Conservation (phyloP, 2,888 invertebrate genomes). For the Hoplodrina ambigua region DNA sequence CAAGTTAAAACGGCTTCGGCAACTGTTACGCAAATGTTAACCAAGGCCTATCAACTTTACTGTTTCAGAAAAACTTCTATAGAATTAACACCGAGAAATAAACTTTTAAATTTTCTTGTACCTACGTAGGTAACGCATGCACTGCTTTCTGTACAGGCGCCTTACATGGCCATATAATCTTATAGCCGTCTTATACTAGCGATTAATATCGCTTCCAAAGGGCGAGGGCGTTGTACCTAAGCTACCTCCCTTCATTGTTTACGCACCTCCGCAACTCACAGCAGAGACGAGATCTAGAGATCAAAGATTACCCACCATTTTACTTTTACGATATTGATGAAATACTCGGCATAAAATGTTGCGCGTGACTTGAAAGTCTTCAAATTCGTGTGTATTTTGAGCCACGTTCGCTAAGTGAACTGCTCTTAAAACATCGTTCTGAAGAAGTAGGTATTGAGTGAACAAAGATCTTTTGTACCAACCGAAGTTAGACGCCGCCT, state of each 20-base stretch:
- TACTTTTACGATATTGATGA: slow-evolving; percentile 81
- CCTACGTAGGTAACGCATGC: not conserved
- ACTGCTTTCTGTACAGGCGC: not conserved
- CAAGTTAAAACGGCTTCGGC: not conserved
- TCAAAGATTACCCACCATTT: slow-evolving; percentile 77
- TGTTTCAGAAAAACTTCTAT: not conserved
- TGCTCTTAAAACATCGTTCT: slow-evolving; percentile 38
- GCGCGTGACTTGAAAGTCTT: slow-evolving; percentile 66
- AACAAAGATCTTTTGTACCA: slow-evolving; percentile 42
- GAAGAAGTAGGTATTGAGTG: slow-evolving; percentile 29
- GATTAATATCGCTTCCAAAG: slow-evolving; percentile 57
- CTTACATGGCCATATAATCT: slow-evolving; percentile 32
- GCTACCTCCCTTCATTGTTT: slow-evolving; percentile 67
- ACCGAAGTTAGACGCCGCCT: slow-evolving; percentile 26
- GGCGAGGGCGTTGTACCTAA: slow-evolving; percentile 45
- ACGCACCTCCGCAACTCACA: slow-evolving; percentile 59
- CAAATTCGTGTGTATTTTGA: slow-evolving; percentile 63
- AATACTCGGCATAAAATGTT: slow-evolving; percentile 69
- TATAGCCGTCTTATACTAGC: slow-evolving; percentile 46
- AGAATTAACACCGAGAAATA: not conserved
- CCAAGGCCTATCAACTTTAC: too few relatives aligned
- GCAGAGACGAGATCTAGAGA: slow-evolving; percentile 66
- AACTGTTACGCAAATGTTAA: not conserved
- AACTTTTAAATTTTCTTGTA: not conserved
- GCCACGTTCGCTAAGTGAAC: slow-evolving; percentile 51